phyloP scores from a whole-genome alignment of 2,113 vertebrate species.

The Vombatus ursinus region DNA sequence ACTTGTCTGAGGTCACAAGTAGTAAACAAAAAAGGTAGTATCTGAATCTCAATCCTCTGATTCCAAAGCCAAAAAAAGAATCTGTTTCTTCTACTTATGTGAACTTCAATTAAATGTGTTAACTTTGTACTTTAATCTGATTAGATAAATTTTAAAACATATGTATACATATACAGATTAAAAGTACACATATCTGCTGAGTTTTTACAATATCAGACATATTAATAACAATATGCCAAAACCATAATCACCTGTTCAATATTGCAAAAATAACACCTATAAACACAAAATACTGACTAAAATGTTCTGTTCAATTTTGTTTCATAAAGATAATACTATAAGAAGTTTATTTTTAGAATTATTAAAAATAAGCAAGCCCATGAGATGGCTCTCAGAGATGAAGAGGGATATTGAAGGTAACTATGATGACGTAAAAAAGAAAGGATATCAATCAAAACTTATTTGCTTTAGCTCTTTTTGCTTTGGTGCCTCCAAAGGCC shows the following conservation, averaged over 20 bases:
- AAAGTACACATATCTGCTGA: too few relatives aligned
- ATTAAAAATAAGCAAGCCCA: slow-evolving; percentile 3
- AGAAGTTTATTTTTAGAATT: neutral
- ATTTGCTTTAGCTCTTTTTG: too few relatives aligned
- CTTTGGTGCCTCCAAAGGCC: too few relatives aligned
- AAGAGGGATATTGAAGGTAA: too few relatives aligned
- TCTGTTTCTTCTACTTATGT: neutral
- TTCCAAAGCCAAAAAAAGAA: neutral
- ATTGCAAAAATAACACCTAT: neutral
- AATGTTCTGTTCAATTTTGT: too few relatives aligned
- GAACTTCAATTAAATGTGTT: neutral
- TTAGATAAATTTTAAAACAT: neutral
- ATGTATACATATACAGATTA: neutral
- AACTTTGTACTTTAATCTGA: neutral
- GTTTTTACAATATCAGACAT: neutral
- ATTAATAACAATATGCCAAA: neutral
- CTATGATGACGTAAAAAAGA: too few relatives aligned
- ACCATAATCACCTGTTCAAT: neutral
- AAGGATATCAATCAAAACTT: too few relatives aligned
- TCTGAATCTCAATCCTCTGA: neutral
- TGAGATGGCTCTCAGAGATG: too few relatives aligned
- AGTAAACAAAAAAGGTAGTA: neutral
- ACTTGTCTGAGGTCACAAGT: neutral
- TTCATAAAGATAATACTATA: too few relatives aligned
- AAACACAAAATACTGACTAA: neutral